Conservation (phyloP, 2,113 vertebrate genomes). For the Atrichornis clamosus region DNA sequence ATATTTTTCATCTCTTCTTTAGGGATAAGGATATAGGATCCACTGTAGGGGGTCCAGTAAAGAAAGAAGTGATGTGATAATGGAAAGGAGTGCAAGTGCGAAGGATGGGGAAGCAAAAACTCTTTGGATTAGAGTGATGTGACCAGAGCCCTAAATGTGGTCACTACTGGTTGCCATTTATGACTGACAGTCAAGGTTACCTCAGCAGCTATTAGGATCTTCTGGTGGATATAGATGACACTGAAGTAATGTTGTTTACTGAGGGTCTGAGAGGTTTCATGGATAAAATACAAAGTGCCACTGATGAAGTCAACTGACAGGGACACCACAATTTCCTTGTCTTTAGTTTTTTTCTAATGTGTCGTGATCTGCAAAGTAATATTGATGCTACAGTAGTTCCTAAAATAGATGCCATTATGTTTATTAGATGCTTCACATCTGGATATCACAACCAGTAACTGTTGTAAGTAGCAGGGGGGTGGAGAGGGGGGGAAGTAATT, state of each 20-base stretch:
- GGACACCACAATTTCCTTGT: conserved; percentile 33
- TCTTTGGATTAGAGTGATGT: background rate
- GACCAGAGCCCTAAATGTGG: background rate
- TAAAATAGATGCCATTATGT: conserved; percentile 52
- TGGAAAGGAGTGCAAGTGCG: background rate
- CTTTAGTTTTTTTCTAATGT: conserved; percentile 47
- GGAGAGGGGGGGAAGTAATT: background rate
- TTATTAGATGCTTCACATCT: conserved; percentile 46
- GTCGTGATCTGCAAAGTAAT: conserved; percentile 3
- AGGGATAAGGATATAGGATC: background rate
- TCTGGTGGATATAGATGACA: background rate
- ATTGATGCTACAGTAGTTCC: background rate
- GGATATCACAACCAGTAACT: conserved; percentile 23
- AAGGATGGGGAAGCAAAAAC: background rate
- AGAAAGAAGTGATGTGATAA: background rate
- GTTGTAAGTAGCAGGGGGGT: background rate
- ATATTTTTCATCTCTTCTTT: background rate
- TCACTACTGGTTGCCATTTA: background rate
- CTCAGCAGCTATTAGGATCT: background rate
- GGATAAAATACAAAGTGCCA: conserved; percentile 5
- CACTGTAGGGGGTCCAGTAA: background rate
- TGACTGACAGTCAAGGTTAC: conserved; percentile 9
- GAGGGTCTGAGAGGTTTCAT: conserved; percentile 15
- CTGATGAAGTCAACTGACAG: conserved; percentile 41
- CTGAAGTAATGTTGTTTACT: conserved; percentile 23